These are phyloP conservation scores for Lissonota sp. DNA, from an alignment of 2,888 invertebrate genomes.

Conservation along the genomic window DNA sequence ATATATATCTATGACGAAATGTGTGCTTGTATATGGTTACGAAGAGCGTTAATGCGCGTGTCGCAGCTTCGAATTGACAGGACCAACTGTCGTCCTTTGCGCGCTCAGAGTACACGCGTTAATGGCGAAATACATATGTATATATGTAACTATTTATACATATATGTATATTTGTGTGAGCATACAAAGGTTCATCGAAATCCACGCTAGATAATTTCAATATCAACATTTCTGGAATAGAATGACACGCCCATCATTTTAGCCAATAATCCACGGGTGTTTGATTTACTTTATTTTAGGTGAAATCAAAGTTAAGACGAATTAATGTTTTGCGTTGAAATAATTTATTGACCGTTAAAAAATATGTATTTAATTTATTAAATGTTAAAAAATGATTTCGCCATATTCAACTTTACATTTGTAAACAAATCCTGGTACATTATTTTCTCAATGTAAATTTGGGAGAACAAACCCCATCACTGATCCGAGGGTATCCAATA, in stretches of 20 bases:
- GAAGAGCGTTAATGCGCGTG: constrained; percentile 80
- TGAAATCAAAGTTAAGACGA: background rate
- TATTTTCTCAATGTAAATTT: too few species aligned
- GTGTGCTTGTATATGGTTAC: constrained; percentile 55
- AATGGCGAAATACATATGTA: constrained; percentile 45
- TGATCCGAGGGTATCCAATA: constrained; percentile 52
- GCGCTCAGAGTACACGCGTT: constrained; percentile 58
- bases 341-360: too few species aligned
- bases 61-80: constrained; percentile 73
- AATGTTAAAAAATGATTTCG: background rate
- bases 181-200: too few species aligned
- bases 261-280: background rate
- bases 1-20: background rate
- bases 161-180: constrained; percentile 9
- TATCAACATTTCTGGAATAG: background rate
- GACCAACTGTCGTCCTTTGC: constrained; percentile 73
- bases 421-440: too few species aligned
- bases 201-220: too few species aligned
- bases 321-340: background rate
- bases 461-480: too few species aligned
- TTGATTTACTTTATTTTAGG: background rate
- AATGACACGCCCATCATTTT: background rate
- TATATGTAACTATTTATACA: constrained; percentile 5
- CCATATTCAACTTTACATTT: background rate
- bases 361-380: too few species aligned